phyloP scores from a whole-genome alignment of 2,797 vertebrate genomes.

The Picus viridis region DNA sequence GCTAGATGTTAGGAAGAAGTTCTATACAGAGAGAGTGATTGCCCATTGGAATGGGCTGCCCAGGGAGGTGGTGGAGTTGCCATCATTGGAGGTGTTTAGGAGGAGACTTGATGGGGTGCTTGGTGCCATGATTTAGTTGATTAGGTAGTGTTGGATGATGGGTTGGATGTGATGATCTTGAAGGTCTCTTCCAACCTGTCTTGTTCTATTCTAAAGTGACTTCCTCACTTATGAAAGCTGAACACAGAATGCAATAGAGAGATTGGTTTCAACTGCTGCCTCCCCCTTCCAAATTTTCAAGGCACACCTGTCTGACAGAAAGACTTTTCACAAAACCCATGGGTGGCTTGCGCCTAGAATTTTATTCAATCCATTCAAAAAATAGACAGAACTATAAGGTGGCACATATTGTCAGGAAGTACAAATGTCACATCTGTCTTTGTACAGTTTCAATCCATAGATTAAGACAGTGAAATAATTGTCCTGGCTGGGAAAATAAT shows the following conservation, averaged over 20 bases:
- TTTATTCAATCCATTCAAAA: slow-evolving; percentile 78
- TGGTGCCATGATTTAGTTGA: no score
- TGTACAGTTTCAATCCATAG: slow-evolving; percentile 56
- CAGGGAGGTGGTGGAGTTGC: no score
- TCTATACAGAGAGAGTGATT: no score
- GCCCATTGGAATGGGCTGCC: no score
- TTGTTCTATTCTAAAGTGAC: background rate
- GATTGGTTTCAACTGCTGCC: background rate
- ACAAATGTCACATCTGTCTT: slow-evolving; percentile 59
- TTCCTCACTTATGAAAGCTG: background rate
- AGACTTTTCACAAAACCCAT: background rate
- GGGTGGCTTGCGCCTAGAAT: slow-evolving; percentile 52
- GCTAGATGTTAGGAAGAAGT: no score
- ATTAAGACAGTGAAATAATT: slow-evolving; percentile 51
- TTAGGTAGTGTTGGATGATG: no score
- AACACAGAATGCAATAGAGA: background rate
- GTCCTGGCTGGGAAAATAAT: slow-evolving; percentile 39
- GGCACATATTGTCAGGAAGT: slow-evolving; percentile 59
- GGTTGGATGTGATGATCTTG: no score
- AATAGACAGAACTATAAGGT: slow-evolving; percentile 70
- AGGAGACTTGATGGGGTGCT: no score
- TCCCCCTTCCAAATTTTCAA: slow-evolving; percentile 7
- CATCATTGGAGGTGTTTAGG: no score
- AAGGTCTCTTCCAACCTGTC: no score
- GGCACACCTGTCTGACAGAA: background rate